These are phyloP conservation scores for Brotula barbata DNA, from an alignment of 2,797 vertebrate genomes.

Conservation along the genomic window DNA sequence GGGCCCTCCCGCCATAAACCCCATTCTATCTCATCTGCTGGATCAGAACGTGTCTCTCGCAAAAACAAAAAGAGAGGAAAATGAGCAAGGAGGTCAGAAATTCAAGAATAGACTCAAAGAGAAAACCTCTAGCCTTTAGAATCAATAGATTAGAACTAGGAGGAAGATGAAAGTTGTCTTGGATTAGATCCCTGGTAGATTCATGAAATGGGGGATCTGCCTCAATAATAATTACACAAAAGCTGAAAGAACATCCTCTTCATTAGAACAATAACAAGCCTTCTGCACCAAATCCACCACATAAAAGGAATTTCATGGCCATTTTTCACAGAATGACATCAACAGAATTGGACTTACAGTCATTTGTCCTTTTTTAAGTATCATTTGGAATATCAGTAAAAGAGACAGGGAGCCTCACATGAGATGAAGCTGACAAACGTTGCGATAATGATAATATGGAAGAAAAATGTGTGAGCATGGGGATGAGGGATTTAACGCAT, in stretches of 20 bases:
- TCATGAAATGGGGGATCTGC: constrained; percentile 21
- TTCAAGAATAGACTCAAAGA: constrained; percentile 26
- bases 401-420: constrained; percentile 36
- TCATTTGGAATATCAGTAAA: constrained; percentile 27
- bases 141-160: constrained; percentile 14
- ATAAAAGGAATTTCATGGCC: constrained; percentile 12
- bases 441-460: constrained; percentile 67
- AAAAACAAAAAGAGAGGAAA: constrained; percentile 23
- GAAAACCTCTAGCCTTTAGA: constrained; percentile 21
- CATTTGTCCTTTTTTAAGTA: too few species aligned
- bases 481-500: constrained; percentile 43
- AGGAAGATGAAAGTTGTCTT: constrained; percentile 19
- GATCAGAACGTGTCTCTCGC: constrained; percentile 6
- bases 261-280: constrained; percentile 33
- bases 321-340: constrained; percentile 19
- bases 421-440: constrained; percentile 56
- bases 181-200: constrained; percentile 11
- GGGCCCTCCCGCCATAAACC: not conserved
- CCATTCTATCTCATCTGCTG: not conserved
- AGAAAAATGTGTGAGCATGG: constrained; percentile 56
- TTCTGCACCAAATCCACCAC: constrained; percentile 19
- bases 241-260: constrained; percentile 25
- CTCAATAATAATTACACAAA: constrained; percentile 12
- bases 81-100: constrained; percentile 35
- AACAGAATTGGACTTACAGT: constrained; percentile 19